Conservation (phyloP, 2,113 vertebrate genomes). For the Nothoprocta pentlandii region DNA sequence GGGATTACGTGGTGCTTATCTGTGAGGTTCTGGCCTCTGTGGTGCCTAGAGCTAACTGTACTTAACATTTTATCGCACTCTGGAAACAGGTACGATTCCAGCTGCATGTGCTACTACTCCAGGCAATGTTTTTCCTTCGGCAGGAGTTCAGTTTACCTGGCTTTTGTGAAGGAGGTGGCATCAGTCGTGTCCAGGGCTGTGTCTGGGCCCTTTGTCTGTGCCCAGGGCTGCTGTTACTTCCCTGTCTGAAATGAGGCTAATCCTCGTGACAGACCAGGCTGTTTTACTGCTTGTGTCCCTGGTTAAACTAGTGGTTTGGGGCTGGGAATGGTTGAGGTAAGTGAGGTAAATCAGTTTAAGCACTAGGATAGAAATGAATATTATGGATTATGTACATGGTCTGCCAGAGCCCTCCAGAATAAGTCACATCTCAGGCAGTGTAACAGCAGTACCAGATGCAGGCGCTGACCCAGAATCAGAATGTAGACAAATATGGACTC, state of each 20-base stretch:
- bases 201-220: no score
- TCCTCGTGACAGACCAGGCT: background rate
- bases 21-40: conserved; percentile 12
- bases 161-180: background rate
- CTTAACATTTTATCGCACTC: background rate
- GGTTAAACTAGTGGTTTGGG: background rate
- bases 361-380: background rate
- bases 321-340: background rate
- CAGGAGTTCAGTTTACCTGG: background rate
- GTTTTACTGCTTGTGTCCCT: background rate
- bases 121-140: background rate
- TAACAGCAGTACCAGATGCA: background rate
- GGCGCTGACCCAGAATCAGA: background rate
- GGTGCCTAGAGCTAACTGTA: background rate
- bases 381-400: background rate
- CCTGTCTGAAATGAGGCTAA: conserved; percentile 27
- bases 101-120: background rate
- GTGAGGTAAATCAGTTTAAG: background rate
- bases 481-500: background rate
- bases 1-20: conserved; percentile 50
- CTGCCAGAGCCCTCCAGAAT: background rate
- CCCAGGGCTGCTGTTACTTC: background rate
- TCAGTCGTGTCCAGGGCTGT: background rate
- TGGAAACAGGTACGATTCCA: background rate
- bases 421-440: background rate